Conservation (phyloP, 2,113 vertebrate genomes). For the Myrmecobius fasciatus region DNA sequence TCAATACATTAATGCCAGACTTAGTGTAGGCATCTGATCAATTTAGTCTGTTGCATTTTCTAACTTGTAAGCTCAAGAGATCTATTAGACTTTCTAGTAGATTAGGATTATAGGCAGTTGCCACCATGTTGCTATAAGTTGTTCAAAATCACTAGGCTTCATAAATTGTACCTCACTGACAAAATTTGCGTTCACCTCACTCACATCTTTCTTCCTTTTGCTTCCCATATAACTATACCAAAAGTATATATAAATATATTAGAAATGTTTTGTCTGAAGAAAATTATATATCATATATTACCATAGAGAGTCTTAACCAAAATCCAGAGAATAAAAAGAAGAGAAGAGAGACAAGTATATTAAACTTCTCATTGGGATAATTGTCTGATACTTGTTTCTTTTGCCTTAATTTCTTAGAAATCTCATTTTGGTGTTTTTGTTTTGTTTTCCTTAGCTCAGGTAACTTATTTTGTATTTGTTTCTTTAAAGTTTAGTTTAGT, state of each 20-base stretch:
- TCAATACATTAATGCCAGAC: not conserved
- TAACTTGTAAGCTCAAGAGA: not conserved
- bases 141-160: slow-evolving; percentile 12
- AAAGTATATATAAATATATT: not conserved
- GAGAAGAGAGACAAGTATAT: not conserved
- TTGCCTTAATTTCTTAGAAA: slow-evolving; percentile 8
- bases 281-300: not conserved
- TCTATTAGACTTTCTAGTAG: not conserved
- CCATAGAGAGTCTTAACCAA: not conserved
- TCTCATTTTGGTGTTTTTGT: not conserved
- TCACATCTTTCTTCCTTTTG: slow-evolving; percentile 13
- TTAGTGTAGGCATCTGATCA: not conserved
- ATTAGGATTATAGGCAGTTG: not conserved
- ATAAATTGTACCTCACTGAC: not conserved
- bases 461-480: not conserved
- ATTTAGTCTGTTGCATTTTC: not conserved
- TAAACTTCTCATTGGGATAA: not conserved
- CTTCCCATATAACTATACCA: not conserved
- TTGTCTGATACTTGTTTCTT: not conserved
- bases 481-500: not conserved
- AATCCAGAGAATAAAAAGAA: slow-evolving; percentile 10
- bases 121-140: not conserved
- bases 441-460: not conserved
- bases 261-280: not conserved
- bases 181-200: slow-evolving; percentile 7